Evolutionary conservation across 30 jellyfish, hydroid and myxozoan genomes (phyloP).

Genomic region (Aurelia sp.): DNA sequence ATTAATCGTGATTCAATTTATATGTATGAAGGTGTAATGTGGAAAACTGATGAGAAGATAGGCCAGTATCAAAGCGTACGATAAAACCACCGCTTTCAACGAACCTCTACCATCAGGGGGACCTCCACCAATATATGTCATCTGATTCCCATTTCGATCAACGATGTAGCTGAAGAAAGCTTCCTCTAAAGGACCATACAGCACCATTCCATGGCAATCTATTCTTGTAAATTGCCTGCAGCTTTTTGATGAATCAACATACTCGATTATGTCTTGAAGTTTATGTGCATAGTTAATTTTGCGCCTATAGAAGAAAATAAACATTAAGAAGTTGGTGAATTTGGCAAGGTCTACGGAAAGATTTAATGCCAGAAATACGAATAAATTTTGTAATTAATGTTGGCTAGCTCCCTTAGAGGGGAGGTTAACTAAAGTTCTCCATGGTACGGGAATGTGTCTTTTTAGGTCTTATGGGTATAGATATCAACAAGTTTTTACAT

Average conservation of each 20-base stretch:
- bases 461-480: too few species aligned
- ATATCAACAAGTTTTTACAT: too few species aligned
- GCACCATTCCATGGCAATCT: neutral
- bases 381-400: too few species aligned
- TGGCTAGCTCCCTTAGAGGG: too few species aligned
- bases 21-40: too few species aligned
- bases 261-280: neutral
- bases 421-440: too few species aligned
- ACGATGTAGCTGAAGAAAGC: neutral
- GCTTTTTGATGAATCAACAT: neutral
- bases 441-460: too few species aligned
- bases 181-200: neutral
- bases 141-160: neutral
- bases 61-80: too few species aligned
- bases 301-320: neutral
- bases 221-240: constrained; percentile 26
- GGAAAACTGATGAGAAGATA: too few species aligned
- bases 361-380: too few species aligned
- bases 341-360: too few species aligned
- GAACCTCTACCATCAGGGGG: constrained; percentile 15
- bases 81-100: neutral
- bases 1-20: too few species aligned
- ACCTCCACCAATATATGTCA: constrained; percentile 23
- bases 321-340: neutral
- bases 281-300: neutral